Percentiles rank a stretch among this genome's conserved stretches.
These are phyloP conservation scores for Drosophila nannoptera DNA, from an alignment of 1,140 invertebrate genomes.

Conservation along the genomic window DNA sequence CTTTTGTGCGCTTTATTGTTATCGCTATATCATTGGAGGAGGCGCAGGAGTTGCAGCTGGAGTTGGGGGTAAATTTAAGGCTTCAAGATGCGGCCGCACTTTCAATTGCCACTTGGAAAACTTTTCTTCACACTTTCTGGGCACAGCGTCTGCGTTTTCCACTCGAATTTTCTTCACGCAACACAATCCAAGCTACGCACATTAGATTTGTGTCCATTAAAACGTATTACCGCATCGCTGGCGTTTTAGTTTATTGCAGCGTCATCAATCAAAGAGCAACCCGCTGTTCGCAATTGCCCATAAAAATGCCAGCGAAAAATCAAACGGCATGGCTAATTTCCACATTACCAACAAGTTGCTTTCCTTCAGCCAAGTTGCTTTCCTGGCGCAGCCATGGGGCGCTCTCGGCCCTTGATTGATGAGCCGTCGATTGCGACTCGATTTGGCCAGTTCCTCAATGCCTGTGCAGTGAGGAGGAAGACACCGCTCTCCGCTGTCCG, in stretches of 20 bases:
- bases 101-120: conserved; percentile 57
- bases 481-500: background rate
- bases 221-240: conserved; percentile 68
- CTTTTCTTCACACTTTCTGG: conserved; percentile 71
- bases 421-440: background rate
- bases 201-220: conserved; percentile 68
- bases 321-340: conserved; percentile 63
- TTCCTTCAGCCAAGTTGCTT: background rate
- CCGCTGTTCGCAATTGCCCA: conserved; percentile 36
- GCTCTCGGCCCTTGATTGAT: conserved; percentile 25
- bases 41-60: conserved; percentile 34
- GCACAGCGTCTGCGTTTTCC: conserved; percentile 50
- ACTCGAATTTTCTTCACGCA: conserved; percentile 55
- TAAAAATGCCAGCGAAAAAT: conserved; percentile 55
- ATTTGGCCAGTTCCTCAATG: conserved; percentile 13
- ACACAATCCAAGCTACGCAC: conserved; percentile 53
- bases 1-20: conserved; percentile 65
- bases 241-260: conserved; percentile 62
- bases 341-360: conserved; percentile 27
- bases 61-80: background rate
- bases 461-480: conserved; percentile 9
- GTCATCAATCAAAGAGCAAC: conserved; percentile 64
- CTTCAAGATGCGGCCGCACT: conserved; percentile 28
- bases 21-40: conserved; percentile 54
- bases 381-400: background rate